phyloP scores from a whole-genome alignment of 2,113 vertebrate genomes.

The western clawed frog (Xenopus tropicalis) region UCB_Xtro_10.0 CM004447.2:34431501-34432000 shows the following conservation, averaged over 20 bases:
- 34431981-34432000: too few species aligned
- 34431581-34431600: conserved; percentile 85
- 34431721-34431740: conserved; percentile 79
- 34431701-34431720: conserved; percentile 79
- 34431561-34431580: conserved; percentile 71
- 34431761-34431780: conserved; percentile 84
- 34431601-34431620: conserved; percentile 80
- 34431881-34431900: too few species aligned
- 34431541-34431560: conserved; percentile 76
- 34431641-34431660: conserved; percentile 83
- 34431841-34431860: too few species aligned
- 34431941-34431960: too few species aligned
- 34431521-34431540: conserved; percentile 67
- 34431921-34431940: too few species aligned
- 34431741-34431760: conserved; percentile 71
- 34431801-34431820: background rate
- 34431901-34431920: too few species aligned
- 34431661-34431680: conserved; percentile 74
- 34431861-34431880: too few species aligned
- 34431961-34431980: too few species aligned
- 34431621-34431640: conserved; percentile 79
- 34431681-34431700: conserved; percentile 81
- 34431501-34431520: conserved; percentile 63
- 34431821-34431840: background rate
- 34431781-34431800: conserved; percentile 69